phyloP scores from a whole-genome alignment of 1,140 invertebrate species.

The Hesperophylax magnus region DNA sequence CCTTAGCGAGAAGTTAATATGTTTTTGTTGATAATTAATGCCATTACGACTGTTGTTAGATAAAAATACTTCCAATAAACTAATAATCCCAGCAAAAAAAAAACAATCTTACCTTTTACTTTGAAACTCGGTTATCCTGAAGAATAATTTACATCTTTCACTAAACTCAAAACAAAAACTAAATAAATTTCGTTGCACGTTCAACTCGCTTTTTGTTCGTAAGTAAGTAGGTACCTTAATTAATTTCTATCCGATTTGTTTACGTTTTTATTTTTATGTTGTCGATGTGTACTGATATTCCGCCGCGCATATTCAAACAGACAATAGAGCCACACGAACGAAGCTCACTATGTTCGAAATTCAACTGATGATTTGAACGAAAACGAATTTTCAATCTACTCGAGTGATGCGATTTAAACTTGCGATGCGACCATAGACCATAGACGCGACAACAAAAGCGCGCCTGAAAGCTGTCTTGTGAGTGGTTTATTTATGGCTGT shows the following conservation, averaged over 20 bases:
- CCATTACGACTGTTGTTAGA: no score
- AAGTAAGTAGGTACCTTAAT: neutral
- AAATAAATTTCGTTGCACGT: neutral
- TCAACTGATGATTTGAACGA: neutral
- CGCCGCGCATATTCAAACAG: constrained; percentile 70
- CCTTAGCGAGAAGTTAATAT: no score
- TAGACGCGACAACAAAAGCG: neutral
- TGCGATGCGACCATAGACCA: neutral
- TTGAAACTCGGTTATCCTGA: constrained; percentile 24
- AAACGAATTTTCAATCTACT: neutral
- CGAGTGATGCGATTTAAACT: neutral
- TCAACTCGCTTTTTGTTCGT: neutral
- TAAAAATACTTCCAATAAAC: no score
- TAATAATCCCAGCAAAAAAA: no score
- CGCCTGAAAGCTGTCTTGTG: neutral
- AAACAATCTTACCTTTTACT: constrained; percentile 14
- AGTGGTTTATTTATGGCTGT: no score
- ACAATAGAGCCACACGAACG: neutral
- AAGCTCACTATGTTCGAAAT: constrained; percentile 5
- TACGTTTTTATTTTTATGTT: constrained; percentile 12
- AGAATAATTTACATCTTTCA: constrained; percentile 36
- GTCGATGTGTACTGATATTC: neutral
- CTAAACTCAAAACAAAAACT: constrained; percentile 1
- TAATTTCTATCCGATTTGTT: constrained; percentile 22
- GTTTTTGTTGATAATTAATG: no score